Base-by-base conservation (phyloP, 1,140 invertebrate genomes). In the Lasaia peninsularis region DNA sequence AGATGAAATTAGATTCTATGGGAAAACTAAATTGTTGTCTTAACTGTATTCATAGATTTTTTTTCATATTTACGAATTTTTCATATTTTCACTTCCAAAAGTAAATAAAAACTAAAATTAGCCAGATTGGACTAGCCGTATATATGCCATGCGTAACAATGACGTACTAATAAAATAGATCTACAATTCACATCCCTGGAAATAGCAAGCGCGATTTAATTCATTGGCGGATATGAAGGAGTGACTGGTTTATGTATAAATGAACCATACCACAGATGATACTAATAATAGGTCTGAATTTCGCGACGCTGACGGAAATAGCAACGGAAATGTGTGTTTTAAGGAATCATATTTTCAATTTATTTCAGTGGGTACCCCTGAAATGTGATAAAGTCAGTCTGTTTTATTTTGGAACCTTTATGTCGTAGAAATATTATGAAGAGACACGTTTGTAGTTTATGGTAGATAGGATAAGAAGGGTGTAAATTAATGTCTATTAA, bases 171-270 rank as follows among this genome's bases (percentile, higher is more conserved):
- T 10, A 44, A 44, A 44, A 44, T 8, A 44, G 12, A 40, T 40
- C 37, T 52, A 3, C 18, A 14, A 11, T 11, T 53, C 21, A 37
- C 7, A 34, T 53, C 6, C 52, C 32, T 8, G 33, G 40, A 56
- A 37, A 56, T 40, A 56, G 49, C 31, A 21, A 58, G 62, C 49
- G 21, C 65, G 67, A 72, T 74, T 72, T 62, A 62, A 74, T 77
- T 70, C 69, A 66, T 60, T 56, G 31, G 60, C 72, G 75, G 75
- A 75, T 73, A 77, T 77, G 57, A 73, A 68, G 75, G 68, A 60
- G 72, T 69, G 71, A 67, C 66, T 60, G 60, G 52, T 28, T 62
- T 65, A 48, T 48, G 10, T 48, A 48, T 21, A 48, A 48, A 48
- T 11, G 18, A 48, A 48, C 44, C 53, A 40, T 24, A 28, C 28